Evolutionary conservation across 1,140 invertebrate species (phyloP), one percentile per base, ranked within the genome.

Genomic region (Philotrypesis tridentata): DNA sequence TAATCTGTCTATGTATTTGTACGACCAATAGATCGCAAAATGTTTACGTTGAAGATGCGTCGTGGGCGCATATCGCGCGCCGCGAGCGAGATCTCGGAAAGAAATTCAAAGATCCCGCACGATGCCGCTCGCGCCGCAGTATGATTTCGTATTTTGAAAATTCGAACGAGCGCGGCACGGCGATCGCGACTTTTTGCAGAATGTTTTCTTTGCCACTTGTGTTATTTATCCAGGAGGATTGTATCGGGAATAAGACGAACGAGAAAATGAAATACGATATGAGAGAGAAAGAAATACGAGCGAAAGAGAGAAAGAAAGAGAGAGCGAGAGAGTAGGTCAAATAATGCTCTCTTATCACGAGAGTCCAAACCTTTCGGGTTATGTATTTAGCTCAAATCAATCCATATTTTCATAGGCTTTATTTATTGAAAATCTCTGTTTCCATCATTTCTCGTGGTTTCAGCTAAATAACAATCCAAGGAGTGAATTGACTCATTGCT

Each of bases 161-260:
- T 84, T 82, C 79, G n/a, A 83, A 78, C 77, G 67, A 65, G 83
- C 82, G 9, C 4, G 33, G 33, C 7, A n/a, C 23, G n/a, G n/a
- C 77, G 31, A 63, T 23, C 68, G 72, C 82, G 63, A 85, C 80
- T 85, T 83, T 86, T 55, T 80, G 83, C 77, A 79, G 3, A 5
- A 37, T 37, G 85, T 88, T 78, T 63, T 72, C 37, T 84, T 84
- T 86, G 79, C 78, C 83, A 84, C 82, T 83, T 89, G 85, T 84
- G 85, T 87, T 88, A 87, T 89, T 88, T 87, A 88, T 86, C 85
- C 84, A 79, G 72, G 80, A 82, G 85, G 40, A 55, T n/a, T n/a
- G n/a, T 73, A 43, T 43, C 70, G 61, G 75, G 43, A 75, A 33
- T 65, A 33, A 55, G 27, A 27, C 33, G 68, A 81, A 31, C 6